A percentile compares a stretch with the other conserved stretches of the same genome.
These are phyloP conservation scores for Lacanobia oleracea DNA, from an alignment of 2,888 invertebrate species.

Conservation along the genomic window DNA sequence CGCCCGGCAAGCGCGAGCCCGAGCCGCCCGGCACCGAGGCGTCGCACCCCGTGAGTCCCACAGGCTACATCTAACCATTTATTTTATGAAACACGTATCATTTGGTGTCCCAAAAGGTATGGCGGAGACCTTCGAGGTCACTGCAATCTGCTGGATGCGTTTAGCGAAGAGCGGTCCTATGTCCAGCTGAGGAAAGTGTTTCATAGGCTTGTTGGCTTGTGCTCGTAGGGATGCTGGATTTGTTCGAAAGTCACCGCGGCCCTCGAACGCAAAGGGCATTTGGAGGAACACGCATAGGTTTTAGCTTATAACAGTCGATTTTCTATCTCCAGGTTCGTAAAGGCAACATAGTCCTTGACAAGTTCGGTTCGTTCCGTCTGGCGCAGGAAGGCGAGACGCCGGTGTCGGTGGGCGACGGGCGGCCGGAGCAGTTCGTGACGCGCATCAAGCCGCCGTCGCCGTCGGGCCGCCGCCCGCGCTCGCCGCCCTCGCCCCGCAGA, in stretches of 20 bases:
- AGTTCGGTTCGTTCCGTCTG: constrained; percentile 93
- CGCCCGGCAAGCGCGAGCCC: constrained; percentile 88
- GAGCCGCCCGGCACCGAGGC: constrained; percentile 91
- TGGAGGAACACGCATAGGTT: no score
- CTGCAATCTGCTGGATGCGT: not conserved
- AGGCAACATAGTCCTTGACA: constrained; percentile 92
- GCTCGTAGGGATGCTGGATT: no score
- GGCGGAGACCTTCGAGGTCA: not conserved
- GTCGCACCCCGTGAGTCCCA: constrained; percentile 61
- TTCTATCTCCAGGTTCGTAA: constrained; percentile 83
- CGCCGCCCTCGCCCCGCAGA: constrained; percentile 85
- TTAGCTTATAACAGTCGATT: not conserved
- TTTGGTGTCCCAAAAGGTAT: not conserved
- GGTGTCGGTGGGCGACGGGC: constrained; percentile 85
- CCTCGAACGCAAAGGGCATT: no score
- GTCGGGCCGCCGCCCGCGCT: constrained; percentile 82
- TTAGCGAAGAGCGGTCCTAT: not conserved
- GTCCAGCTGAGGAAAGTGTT: not conserved
- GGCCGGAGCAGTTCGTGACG: constrained; percentile 89
- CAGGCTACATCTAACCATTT: no score
- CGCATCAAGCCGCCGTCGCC: constrained; percentile 86
- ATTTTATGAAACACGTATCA: no score
- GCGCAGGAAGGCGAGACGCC: constrained; percentile 90
- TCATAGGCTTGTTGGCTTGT: no score
- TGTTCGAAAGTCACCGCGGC: no score